A percentile compares a stretch with the other conserved stretches of the same genome.
phyloP scores from a whole-genome alignment of 2,797 vertebrate species.

The Notolabrus celidotus region DNA sequence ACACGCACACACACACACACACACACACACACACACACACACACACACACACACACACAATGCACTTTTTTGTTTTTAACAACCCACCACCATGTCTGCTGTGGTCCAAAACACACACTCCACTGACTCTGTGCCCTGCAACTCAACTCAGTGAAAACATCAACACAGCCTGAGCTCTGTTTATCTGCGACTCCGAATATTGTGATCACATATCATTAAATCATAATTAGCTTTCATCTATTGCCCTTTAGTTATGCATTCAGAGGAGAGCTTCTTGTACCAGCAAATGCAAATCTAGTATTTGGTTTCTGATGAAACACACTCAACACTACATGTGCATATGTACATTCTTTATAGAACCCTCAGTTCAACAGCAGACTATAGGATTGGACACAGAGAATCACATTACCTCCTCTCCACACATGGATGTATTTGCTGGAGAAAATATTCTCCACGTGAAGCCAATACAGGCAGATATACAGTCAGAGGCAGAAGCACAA shows the following conservation, averaged over 20 bases:
- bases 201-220: slow-evolving; percentile 68
- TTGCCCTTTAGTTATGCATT: slow-evolving; percentile 69
- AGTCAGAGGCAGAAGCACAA: slow-evolving; percentile 40
- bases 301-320: slow-evolving; percentile 25
- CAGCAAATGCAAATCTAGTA: slow-evolving; percentile 50
- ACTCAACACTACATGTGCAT: slow-evolving; percentile 8
- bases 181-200: slow-evolving; percentile 55
- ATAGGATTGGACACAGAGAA: slow-evolving; percentile 57
- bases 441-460: slow-evolving; percentile 43
- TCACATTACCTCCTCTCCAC: slow-evolving; percentile 57
- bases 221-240: slow-evolving; percentile 73
- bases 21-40: slow-evolving; percentile 19
- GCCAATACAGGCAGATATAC: slow-evolving; percentile 43
- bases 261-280: slow-evolving; percentile 32
- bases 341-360: slow-evolving; percentile 45
- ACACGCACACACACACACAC: slow-evolving; percentile 18
- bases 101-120: slow-evolving; percentile 58
- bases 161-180: slow-evolving; percentile 61
- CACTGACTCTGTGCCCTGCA: slow-evolving; percentile 59
- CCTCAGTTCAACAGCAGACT: slow-evolving; percentile 52
- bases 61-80: slow-evolving; percentile 5
- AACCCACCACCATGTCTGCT: slow-evolving; percentile 7
- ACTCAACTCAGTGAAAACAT: slow-evolving; percentile 66
- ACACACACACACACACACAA: slow-evolving; percentile 22
- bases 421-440: slow-evolving; percentile 46